Evolutionary conservation across 2,113 vertebrate species (phyloP), one percentile per base, ranked within the genome.

Genomic region (Pluvianellus socialis): DNA sequence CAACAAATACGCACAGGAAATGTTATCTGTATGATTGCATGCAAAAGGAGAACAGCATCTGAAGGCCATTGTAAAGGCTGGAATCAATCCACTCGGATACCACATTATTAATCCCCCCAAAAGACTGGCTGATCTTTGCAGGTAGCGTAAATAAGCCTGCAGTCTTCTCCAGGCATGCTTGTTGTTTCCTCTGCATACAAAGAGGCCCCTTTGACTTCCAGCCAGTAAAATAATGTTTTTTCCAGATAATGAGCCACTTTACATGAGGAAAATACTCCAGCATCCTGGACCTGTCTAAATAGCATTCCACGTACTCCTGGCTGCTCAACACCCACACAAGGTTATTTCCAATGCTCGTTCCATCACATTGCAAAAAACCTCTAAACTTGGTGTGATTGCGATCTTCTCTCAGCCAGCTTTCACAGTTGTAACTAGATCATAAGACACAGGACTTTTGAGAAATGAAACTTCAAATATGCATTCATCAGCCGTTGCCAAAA

Each of bases 171-270:
- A 93, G 79, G 86, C 86, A 47, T 7, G 45, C 61, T 92, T 85
- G 56, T 94, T 97, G 79, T 90, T 88, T 96, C 79, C 81, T 94
- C 67, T 86, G 63, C 77, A 27, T n/a, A 47, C 56, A 38, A 96
- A 88, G 80, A 96, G 86, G 96, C 92, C 74, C 35, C 95, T 97
- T 93, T 97, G 95, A 97, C 88, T 96, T 86, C 26, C 72, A 77
- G 96, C 97, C 97, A 97, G 92, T 59, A 66, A 86, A 96, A 96
- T 86, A 81, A 92, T 92, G 86, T 44, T 93, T 96, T 94, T 93
- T 96, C 97, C 95, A 93, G 91, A 94, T 87, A 97, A 96, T 73
- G 89, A 92, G 76, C 90, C 67, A 53, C 73, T 97, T 96, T 90
- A 92, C 94, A 91, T 77, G 87, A 96, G 83, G 76, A 74, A 84